These are phyloP conservation scores for Pemphigus obesinymphae DNA, from an alignment of 1,140 invertebrate species.

Conservation along the genomic window DNA sequence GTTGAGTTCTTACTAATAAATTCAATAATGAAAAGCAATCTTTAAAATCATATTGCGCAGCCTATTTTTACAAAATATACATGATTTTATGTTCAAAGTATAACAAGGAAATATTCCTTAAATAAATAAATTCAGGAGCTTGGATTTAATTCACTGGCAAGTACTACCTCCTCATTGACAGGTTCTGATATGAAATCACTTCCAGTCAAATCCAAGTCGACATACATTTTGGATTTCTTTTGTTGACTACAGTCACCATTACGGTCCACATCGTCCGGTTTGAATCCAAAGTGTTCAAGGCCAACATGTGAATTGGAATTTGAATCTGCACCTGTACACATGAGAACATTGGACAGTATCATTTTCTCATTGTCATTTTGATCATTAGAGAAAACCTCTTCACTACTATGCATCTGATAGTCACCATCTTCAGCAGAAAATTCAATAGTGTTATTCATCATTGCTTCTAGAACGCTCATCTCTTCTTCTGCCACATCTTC, in stretches of 20 bases:
- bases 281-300: conserved; percentile 23
- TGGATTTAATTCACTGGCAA: conserved; percentile 23
- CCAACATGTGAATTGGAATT: conserved; percentile 17
- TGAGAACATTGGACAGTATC: conserved; percentile 30
- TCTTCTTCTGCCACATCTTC: conserved; percentile 21
- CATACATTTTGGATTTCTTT: conserved; percentile 34
- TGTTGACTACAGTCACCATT: conserved; percentile 21
- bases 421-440: conserved; percentile 27
- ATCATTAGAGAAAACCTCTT: conserved; percentile 35
- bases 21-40: not conserved
- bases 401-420: conserved; percentile 32
- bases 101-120: conserved; percentile 6
- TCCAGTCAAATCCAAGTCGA: conserved; percentile 23
- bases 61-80: conserved; percentile 37
- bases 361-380: conserved; percentile 36
- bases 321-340: conserved; percentile 30
- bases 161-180: conserved; percentile 26
- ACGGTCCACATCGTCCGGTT: conserved; percentile 4
- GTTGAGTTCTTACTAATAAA: not conserved
- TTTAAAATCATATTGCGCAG: not conserved
- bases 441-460: conserved; percentile 38
- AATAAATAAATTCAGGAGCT: conserved; percentile 38
- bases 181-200: conserved; percentile 35
- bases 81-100: conserved; percentile 12
- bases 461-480: conserved; percentile 32